These are phyloP conservation scores for Anolis carolinensis DNA, from an alignment of 2,113 vertebrate genomes.

Conservation along the genomic window DNA sequence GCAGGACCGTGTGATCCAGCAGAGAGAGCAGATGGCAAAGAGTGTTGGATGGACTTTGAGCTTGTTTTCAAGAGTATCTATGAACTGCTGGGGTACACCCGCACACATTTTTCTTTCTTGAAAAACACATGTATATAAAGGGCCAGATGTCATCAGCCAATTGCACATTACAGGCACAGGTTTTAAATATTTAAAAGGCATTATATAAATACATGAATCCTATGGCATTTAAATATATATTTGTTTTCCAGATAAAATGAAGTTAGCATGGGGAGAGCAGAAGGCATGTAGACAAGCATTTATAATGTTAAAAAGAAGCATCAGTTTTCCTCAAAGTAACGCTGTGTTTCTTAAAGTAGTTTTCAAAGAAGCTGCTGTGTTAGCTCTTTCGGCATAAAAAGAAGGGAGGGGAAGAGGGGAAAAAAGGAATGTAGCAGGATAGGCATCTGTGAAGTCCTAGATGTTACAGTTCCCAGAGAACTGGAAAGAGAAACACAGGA, in stretches of 20 bases:
- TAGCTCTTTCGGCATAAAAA: too few species aligned
- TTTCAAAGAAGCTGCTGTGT: too few species aligned
- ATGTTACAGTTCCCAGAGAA: too few species aligned
- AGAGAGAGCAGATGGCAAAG: constrained; percentile 25
- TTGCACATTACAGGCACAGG: not conserved
- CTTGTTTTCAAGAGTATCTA: constrained; percentile 37
- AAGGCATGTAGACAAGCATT: not conserved
- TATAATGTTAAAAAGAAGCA: not conserved
- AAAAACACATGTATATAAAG: not conserved
- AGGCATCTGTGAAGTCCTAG: too few species aligned
- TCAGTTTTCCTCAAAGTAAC: not conserved
- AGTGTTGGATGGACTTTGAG: constrained; percentile 38
- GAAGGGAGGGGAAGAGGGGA: too few species aligned
- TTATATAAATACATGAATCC: not conserved
- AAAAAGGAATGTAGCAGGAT: too few species aligned
- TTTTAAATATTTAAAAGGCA: not conserved
- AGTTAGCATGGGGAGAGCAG: not conserved
- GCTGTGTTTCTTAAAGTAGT: not conserved
- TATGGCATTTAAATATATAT: not conserved
- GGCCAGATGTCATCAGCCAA: not conserved
- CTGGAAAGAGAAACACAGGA: too few species aligned
- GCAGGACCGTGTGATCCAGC: constrained; percentile 34
- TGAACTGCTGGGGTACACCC: constrained; percentile 28
- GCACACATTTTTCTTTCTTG: not conserved
- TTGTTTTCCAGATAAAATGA: not conserved